These are phyloP conservation scores for Pyrrhia umbra DNA, from an alignment of 2,888 invertebrate genomes.

Conservation along the genomic window DNA sequence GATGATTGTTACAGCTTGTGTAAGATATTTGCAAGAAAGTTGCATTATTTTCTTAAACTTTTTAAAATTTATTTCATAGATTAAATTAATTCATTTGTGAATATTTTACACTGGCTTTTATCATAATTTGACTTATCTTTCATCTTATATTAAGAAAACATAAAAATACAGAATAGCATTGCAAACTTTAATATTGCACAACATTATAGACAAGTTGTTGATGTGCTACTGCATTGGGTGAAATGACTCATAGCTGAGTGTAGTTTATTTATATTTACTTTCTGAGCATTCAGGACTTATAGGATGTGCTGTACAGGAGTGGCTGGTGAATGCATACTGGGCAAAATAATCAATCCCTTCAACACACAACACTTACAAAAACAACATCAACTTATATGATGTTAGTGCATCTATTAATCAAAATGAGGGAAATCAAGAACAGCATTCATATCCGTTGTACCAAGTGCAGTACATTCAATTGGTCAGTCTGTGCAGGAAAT, in stretches of 20 bases:
- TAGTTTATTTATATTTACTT: conserved; percentile 3
- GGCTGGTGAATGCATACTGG: not conserved
- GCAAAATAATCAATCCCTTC: not conserved
- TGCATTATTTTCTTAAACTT: not conserved
- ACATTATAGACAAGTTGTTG: conserved; percentile 18
- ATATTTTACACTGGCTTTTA: no score
- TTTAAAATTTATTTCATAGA: no score
- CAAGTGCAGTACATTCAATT: conserved; percentile 11
- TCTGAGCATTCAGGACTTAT: conserved; percentile 1
- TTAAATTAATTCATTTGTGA: not conserved
- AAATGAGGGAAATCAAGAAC: conserved; percentile 23
- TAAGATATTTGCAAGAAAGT: conserved; percentile 2
- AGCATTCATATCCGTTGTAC: not conserved
- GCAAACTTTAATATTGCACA: conserved; percentile 14
- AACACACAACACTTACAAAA: not conserved
- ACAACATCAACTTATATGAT: not conserved
- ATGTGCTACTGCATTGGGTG: not conserved
- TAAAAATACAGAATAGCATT: no score
- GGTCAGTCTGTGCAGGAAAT: conserved; percentile 27
- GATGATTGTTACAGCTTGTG: conserved; percentile 1
- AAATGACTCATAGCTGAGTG: conserved; percentile 22
- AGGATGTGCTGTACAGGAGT: conserved; percentile 3
- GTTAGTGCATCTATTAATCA: conserved; percentile 2
- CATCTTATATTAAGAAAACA: no score
- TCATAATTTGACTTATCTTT: no score